Percentiles rank a stretch among this genome's conserved stretches.
These are phyloP conservation scores for Neomonachus schauinslandi DNA, from an alignment of 2,113 vertebrate species.

Conservation along the genomic window DNA sequence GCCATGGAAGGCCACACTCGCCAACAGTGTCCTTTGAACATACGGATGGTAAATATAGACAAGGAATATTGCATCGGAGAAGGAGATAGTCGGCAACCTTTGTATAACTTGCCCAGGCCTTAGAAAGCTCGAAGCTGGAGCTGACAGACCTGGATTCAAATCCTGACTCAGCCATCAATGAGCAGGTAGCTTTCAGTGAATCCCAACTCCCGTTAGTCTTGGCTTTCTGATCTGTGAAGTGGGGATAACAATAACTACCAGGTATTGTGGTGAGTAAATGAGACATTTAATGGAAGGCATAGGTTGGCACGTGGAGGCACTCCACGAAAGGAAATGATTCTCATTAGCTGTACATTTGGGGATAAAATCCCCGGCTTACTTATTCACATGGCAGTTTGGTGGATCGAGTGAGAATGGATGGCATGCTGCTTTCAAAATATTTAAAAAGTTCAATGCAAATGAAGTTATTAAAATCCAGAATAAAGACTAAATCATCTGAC, in stretches of 20 bases:
- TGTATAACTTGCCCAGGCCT: background rate
- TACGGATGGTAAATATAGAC: background rate
- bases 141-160: background rate
- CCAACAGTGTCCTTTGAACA: background rate
- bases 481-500: constrained; percentile 44
- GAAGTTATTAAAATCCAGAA: constrained; percentile 63
- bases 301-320: background rate
- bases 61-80: background rate
- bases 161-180: background rate
- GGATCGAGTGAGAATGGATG: constrained; percentile 6
- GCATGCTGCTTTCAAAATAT: constrained; percentile 59
- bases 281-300: background rate
- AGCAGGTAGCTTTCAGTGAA: background rate
- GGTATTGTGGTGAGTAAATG: background rate
- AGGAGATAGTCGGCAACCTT: background rate
- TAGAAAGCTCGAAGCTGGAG: background rate
- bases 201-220: background rate
- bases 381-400: constrained; percentile 40
- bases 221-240: constrained; percentile 19
- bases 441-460: constrained; percentile 65
- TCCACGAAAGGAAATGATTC: background rate
- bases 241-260: background rate
- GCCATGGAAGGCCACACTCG: background rate
- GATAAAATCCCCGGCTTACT: constrained; percentile 26
- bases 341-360: background rate